Percentiles rank a stretch among this genome's conserved stretches.
Evolutionary conservation across 2,797 vertebrate genomes (phyloP).

Genomic region (Alfaro cultratus): DNA sequence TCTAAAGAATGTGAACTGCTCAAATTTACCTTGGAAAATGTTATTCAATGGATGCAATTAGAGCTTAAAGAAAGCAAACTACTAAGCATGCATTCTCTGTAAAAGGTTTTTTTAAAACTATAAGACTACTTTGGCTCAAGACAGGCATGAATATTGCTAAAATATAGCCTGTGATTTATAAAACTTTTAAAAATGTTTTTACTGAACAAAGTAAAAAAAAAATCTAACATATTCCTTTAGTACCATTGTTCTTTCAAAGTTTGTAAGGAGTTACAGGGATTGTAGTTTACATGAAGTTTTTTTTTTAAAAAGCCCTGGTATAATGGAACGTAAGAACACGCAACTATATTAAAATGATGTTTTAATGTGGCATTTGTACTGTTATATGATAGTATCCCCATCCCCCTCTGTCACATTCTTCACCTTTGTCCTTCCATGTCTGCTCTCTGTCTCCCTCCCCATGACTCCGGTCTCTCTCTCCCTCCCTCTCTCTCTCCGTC

Average conservation of each 20-base stretch:
- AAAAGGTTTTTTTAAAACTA: no score
- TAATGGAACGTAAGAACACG: neutral
- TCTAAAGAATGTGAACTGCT: neutral
- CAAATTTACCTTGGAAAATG: neutral
- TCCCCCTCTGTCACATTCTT: conserved; percentile 18
- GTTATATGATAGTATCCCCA: neutral
- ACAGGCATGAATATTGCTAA: neutral
- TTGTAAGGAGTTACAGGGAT: neutral
- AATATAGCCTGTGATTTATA: neutral
- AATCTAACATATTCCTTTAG: neutral
- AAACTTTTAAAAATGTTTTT: neutral
- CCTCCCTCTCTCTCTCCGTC: conserved; percentile 8
- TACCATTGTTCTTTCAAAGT: neutral
- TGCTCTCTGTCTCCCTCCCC: conserved; percentile 33
- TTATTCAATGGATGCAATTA: neutral
- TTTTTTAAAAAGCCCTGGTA: neutral
- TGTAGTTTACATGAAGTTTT: neutral
- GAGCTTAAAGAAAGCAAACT: neutral
- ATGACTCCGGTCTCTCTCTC: conserved; percentile 2
- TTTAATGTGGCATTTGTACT: conserved; percentile 1
- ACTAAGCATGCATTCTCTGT: neutral
- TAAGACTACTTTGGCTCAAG: neutral
- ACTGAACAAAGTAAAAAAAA: no score
- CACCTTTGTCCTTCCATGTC: conserved; percentile 34
- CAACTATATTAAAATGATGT: neutral